Evolutionary conservation across 1,140 invertebrate genomes (phyloP).

Genomic region (Drosophila lowei): DNA sequence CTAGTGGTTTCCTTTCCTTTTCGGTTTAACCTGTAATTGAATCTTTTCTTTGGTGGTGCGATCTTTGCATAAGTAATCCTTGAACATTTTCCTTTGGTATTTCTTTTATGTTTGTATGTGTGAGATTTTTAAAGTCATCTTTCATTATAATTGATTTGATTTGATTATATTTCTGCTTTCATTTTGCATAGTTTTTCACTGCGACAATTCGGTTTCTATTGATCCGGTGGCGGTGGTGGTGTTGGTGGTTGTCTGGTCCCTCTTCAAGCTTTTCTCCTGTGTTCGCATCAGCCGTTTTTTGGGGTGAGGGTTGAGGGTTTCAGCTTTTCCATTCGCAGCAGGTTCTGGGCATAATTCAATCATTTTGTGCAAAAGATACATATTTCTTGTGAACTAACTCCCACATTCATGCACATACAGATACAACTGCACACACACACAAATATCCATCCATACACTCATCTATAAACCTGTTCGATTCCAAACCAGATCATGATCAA

Average conservation of each 20-base stretch:
- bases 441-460: slow-evolving; percentile 23
- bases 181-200: slow-evolving; percentile 22
- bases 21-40: slow-evolving; percentile 30
- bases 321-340: slow-evolving; percentile 36
- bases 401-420: slow-evolving; percentile 21
- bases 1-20: slow-evolving; percentile 23
- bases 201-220: slow-evolving; percentile 23
- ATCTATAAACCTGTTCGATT: slow-evolving; percentile 44
- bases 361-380: slow-evolving; percentile 22
- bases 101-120: slow-evolving; percentile 1
- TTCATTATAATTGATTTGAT: slow-evolving; percentile 4
- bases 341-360: slow-evolving; percentile 45
- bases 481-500: slow-evolving; percentile 2
- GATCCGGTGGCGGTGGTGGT: slow-evolving; percentile 35
- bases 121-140: slow-evolving; percentile 16
- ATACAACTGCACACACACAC: slow-evolving; percentile 27
- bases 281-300: slow-evolving; percentile 27
- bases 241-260: slow-evolving; percentile 33
- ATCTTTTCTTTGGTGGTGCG: slow-evolving; percentile 40
- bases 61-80: neutral
- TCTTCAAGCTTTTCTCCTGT: slow-evolving; percentile 31
- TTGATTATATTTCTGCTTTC: slow-evolving; percentile 8
- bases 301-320: slow-evolving; percentile 13
- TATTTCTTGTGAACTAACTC: slow-evolving; percentile 18
- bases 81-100: slow-evolving; percentile 3